A percentile compares a stretch with the other conserved stretches of the same genome.
Conservation (phyloP, 2,888 invertebrate species). For the Cephus nigrinus region DNA sequence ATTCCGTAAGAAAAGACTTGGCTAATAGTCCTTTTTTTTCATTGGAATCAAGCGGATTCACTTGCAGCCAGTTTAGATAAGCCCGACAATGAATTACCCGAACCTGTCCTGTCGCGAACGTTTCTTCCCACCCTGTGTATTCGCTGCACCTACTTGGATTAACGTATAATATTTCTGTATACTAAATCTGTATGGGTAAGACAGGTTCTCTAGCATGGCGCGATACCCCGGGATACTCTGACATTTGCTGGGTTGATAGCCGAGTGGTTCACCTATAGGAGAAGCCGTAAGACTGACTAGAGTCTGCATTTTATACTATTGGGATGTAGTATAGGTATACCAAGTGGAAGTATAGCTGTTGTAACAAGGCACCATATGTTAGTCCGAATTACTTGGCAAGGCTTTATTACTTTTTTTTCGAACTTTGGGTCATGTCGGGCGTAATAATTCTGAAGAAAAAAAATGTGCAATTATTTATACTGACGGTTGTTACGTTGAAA, state of each 20-base stretch:
- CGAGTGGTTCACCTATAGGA: slow-evolving; percentile 58
- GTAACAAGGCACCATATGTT: too few relatives aligned
- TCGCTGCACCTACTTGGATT: slow-evolving; percentile 33
- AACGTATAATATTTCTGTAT: slow-evolving; percentile 33
- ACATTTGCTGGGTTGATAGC: slow-evolving; percentile 61
- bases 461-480: too few relatives aligned
- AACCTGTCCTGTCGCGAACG: neutral
- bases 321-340: too few relatives aligned
- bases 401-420: too few relatives aligned
- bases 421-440: too few relatives aligned
- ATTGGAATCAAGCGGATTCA: neutral
- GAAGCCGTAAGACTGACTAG: slow-evolving; percentile 21
- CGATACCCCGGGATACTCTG: slow-evolving; percentile 50
- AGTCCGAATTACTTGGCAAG: too few relatives aligned
- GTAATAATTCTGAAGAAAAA: too few relatives aligned
- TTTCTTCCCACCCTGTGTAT: slow-evolving; percentile 13
- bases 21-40: slow-evolving; percentile 18
- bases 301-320: too few relatives aligned
- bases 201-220: slow-evolving; percentile 36
- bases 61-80: too few relatives aligned
- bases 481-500: too few relatives aligned
- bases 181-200: slow-evolving; percentile 27
- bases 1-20: slow-evolving; percentile 15
- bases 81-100: too few relatives aligned
- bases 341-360: too few relatives aligned